phyloP scores from a whole-genome alignment of 2,113 vertebrate species.

The Sorex fumeus region DNA sequence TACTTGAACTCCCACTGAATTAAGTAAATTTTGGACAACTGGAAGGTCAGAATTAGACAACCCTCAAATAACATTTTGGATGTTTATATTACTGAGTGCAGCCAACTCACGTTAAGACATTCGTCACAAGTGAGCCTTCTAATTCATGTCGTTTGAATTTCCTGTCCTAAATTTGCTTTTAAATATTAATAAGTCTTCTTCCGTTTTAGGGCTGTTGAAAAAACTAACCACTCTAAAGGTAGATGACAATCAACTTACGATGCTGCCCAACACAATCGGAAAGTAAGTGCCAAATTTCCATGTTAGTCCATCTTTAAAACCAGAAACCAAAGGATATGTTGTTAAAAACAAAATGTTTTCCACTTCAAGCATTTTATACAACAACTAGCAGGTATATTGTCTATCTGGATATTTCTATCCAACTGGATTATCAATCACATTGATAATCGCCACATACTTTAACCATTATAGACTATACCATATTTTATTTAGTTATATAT shows the following conservation, averaged over 20 bases:
- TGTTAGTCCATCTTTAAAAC: background rate
- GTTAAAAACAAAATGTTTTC: background rate
- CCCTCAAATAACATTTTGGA: background rate
- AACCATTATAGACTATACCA: background rate
- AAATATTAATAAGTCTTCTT: slow-evolving; percentile 47
- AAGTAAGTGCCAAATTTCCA: slow-evolving; percentile 91
- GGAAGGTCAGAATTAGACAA: slow-evolving; percentile 4
- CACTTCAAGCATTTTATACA: background rate
- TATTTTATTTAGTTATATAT: slow-evolving; percentile 12
- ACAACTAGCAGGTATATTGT: background rate
- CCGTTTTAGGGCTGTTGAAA: slow-evolving; percentile 95
- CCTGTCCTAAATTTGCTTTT: background rate
- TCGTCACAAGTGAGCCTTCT: background rate
- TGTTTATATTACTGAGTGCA: background rate
- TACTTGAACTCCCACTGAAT: background rate
- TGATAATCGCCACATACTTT: background rate
- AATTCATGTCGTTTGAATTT: slow-evolving; percentile 34
- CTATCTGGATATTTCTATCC: no score
- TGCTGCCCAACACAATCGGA: slow-evolving; percentile 97
- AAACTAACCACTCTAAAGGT: slow-evolving; percentile 98
- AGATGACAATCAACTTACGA: slow-evolving; percentile 99
- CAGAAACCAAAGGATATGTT: background rate
- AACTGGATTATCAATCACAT: background rate
- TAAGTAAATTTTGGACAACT: background rate
- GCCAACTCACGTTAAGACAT: background rate